Evolutionary conservation across 2,888 invertebrate species (phyloP).

Genomic region (Phorcus lineatus): DNA sequence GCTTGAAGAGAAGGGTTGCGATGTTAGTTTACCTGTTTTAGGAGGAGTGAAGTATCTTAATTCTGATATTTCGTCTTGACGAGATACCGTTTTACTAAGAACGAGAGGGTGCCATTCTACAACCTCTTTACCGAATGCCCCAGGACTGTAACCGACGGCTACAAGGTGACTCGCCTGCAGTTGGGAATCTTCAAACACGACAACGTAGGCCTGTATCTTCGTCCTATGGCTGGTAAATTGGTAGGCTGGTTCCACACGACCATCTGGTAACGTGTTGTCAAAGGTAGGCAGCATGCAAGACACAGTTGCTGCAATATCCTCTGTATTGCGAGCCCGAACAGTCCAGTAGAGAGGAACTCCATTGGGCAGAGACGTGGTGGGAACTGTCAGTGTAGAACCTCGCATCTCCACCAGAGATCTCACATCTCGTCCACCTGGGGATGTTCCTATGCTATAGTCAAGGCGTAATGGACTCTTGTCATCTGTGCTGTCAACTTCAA

Average conservation of each 20-base stretch:
- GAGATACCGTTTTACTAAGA: constrained; percentile 36
- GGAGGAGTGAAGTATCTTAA: constrained; percentile 47
- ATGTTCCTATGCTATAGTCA: constrained; percentile 54
- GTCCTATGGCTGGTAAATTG: constrained; percentile 55
- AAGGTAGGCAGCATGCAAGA: constrained; percentile 55
- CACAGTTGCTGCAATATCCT: constrained; percentile 47
- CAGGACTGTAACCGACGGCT: constrained; percentile 54
- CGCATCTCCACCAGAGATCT: constrained; percentile 53
- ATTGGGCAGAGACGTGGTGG: constrained; percentile 43
- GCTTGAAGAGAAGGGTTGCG: constrained; percentile 36
- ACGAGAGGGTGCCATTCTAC: constrained; percentile 40
- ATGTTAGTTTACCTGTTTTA: constrained; percentile 49
- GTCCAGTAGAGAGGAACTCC: constrained; percentile 59
- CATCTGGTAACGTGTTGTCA: constrained; percentile 61
- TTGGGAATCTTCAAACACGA: constrained; percentile 59
- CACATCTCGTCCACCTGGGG: constrained; percentile 49
- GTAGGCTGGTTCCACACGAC: constrained; percentile 56
- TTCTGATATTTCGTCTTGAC: constrained; percentile 29
- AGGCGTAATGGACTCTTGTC: constrained; percentile 49
- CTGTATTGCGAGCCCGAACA: constrained; percentile 58
- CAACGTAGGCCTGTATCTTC: constrained; percentile 47
- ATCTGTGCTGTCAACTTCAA: constrained; percentile 50
- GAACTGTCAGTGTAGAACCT: constrained; percentile 44
- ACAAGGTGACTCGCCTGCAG: constrained; percentile 38
- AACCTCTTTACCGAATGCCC: constrained; percentile 49